phyloP scores from a whole-genome alignment of 2,797 vertebrate genomes.

The Tenualosa ilisha region DNA sequence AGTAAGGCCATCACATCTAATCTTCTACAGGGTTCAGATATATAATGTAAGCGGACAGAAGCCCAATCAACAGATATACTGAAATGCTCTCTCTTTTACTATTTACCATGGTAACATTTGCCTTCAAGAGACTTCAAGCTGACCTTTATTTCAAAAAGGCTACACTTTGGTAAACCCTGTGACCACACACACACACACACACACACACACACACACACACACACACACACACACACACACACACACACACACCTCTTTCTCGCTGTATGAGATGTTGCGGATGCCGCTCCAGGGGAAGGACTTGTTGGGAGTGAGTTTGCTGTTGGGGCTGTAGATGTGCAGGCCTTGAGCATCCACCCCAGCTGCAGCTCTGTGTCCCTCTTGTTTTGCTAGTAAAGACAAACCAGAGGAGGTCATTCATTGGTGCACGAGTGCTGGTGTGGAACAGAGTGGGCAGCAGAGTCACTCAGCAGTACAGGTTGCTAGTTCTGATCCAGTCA shows the following conservation, averaged over 20 bases:
- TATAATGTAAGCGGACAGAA: background rate
- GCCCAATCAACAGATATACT: too few relatives aligned
- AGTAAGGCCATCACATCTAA: background rate
- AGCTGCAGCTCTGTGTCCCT: constrained; percentile 86
- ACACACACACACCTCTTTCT: constrained; percentile 82
- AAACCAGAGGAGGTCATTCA: constrained; percentile 16
- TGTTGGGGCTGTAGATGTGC: constrained; percentile 88
- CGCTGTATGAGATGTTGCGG: constrained; percentile 89
- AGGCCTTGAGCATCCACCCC: constrained; percentile 89
- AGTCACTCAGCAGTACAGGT: too few relatives aligned
- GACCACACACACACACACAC: too few relatives aligned
- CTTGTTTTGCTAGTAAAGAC: constrained; percentile 83
- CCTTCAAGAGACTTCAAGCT: too few relatives aligned
- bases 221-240: too few relatives aligned
- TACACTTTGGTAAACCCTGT: too few relatives aligned
- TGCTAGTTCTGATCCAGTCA: too few relatives aligned
- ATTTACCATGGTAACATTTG: too few relatives aligned
- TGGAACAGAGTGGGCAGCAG: too few relatives aligned
- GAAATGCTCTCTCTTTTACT: background rate
- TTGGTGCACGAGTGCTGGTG: background rate
- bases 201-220: too few relatives aligned
- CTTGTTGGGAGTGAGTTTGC: constrained; percentile 87
- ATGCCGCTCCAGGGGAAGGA: constrained; percentile 92
- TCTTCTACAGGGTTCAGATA: background rate
- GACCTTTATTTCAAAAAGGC: too few relatives aligned